Evolutionary conservation across 2,888 invertebrate genomes (phyloP).

Genomic region (Stegophylla sp.): DNA sequence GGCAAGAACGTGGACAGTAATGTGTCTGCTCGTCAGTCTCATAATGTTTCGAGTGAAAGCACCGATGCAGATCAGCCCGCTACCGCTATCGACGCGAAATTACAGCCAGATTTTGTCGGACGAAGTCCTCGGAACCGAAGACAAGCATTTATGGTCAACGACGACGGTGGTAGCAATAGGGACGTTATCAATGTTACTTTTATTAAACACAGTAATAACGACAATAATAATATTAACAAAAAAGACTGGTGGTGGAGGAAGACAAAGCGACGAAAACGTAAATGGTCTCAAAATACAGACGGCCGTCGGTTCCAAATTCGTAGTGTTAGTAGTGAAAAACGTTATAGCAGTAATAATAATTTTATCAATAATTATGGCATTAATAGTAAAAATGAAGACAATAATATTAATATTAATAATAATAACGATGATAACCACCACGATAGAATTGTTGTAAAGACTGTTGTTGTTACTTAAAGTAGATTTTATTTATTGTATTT

Average conservation of each 20-base stretch:
- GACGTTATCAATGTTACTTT: background rate
- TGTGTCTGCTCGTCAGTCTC: conserved; percentile 22
- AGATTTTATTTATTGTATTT: conserved; percentile 31
- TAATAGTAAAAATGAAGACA: conserved; percentile 25
- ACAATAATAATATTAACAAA: conserved; percentile 7
- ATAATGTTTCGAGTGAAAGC: background rate
- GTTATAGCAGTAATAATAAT: background rate
- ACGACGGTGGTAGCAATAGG: background rate
- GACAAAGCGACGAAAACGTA: conserved; percentile 39
- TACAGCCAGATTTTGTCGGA: background rate
- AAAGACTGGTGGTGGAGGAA: conserved; percentile 52
- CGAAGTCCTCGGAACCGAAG: conserved; percentile 23
- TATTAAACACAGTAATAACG: background rate
- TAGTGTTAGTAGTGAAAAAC: background rate
- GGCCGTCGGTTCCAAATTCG: conserved; percentile 6
- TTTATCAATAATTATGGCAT: conserved; percentile 6
- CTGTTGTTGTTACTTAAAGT: conserved; percentile 52
- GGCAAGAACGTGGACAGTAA: background rate
- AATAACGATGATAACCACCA: conserved; percentile 11
- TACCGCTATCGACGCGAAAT: background rate
- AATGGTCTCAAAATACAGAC: background rate
- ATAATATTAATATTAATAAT: conserved; percentile 7
- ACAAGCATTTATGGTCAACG: background rate
- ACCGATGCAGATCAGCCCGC: background rate
- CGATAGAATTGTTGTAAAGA: conserved; percentile 46